Percentiles rank a stretch among this genome's conserved stretches.
Conservation (phyloP, 2,113 vertebrate genomes). For the Gambusia affinis region DNA sequence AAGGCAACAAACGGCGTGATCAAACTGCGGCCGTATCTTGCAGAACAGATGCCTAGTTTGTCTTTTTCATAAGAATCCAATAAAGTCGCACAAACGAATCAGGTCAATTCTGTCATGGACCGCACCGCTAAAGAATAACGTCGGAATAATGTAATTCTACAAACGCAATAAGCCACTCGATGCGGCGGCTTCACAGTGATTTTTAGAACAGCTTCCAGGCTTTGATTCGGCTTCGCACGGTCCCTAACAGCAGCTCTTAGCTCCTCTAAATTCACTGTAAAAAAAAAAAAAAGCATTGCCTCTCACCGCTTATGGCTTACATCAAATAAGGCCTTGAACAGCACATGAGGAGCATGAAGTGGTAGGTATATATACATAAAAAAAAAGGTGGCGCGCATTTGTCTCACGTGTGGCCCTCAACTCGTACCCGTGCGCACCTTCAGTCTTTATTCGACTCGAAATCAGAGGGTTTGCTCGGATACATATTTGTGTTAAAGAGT, state of each 20-base stretch:
- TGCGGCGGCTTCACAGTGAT: slow-evolving; percentile 52
- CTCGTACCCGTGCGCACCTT: slow-evolving; percentile 4
- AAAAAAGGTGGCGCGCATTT: slow-evolving; percentile 28
- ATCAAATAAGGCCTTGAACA: slow-evolving; percentile 60
- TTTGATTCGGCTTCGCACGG: slow-evolving; percentile 53
- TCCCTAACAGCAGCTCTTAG: slow-evolving; percentile 59
- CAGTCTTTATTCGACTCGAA: slow-evolving; percentile 24
- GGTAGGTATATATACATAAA: slow-evolving; percentile 17
- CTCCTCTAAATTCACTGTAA: slow-evolving; percentile 55
- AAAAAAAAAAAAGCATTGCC: slow-evolving; percentile 30
- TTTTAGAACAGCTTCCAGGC: slow-evolving; percentile 55
- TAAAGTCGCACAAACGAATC: slow-evolving; percentile 46
- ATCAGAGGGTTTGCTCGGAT: slow-evolving; percentile 42
- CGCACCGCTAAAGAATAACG: slow-evolving; percentile 46
- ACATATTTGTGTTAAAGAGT: slow-evolving; percentile 35
- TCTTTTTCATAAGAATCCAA: slow-evolving; percentile 38
- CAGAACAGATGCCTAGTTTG: slow-evolving; percentile 14
- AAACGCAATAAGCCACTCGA: slow-evolving; percentile 62
- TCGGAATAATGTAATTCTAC: slow-evolving; percentile 58
- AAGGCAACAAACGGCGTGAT: slow-evolving; percentile 10
- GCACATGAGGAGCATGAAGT: slow-evolving; percentile 40
- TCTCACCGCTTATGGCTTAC: slow-evolving; percentile 57
- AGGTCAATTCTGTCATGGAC: slow-evolving; percentile 37
- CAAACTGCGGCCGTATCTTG: slow-evolving; percentile 21
- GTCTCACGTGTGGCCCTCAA: slow-evolving; percentile 50